A percentile compares a stretch with the other conserved stretches of the same genome.
Evolutionary conservation across 2,113 vertebrate species (phyloP).

Genomic region (Spheniscus mendiculus): DNA sequence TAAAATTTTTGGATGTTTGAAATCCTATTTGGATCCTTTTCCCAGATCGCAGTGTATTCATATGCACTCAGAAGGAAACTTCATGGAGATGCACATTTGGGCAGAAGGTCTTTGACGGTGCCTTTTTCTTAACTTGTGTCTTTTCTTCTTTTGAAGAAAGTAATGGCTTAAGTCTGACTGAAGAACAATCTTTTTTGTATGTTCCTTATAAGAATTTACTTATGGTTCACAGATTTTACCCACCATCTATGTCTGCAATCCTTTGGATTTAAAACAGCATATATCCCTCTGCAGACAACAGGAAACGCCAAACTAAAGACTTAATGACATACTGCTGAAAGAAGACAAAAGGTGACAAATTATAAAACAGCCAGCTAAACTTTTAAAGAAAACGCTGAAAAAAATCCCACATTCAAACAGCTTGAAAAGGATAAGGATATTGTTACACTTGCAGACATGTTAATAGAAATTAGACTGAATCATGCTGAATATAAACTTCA

Average conservation of each 20-base stretch:
- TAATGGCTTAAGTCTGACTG: conserved; percentile 86
- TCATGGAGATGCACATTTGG: conserved; percentile 84
- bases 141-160: conserved; percentile 88
- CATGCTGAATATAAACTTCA: background rate
- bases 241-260: conserved; percentile 77
- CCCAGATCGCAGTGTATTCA: conserved; percentile 83
- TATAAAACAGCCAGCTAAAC: conserved; percentile 71
- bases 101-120: conserved; percentile 83
- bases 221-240: conserved; percentile 84
- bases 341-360: conserved; percentile 78
- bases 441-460: conserved; percentile 8
- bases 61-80: conserved; percentile 83
- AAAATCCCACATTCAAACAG: conserved; percentile 7
- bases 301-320: conserved; percentile 81
- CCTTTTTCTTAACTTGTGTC: conserved; percentile 86
- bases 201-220: conserved; percentile 83
- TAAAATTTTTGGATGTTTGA: conserved; percentile 86
- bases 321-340: conserved; percentile 76
- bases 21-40: conserved; percentile 88
- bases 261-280: conserved; percentile 77
- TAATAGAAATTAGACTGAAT: conserved; percentile 18
- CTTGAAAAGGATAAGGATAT: conserved; percentile 43
- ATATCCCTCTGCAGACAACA: conserved; percentile 77
- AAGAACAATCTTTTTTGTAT: conserved; percentile 84
- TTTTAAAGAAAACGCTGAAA: conserved; percentile 50